Evolutionary conservation across 2,113 vertebrate genomes (phyloP), one percentile per base, ranked within the genome.

Genomic region (Neolamprologus fasciatus): DNA sequence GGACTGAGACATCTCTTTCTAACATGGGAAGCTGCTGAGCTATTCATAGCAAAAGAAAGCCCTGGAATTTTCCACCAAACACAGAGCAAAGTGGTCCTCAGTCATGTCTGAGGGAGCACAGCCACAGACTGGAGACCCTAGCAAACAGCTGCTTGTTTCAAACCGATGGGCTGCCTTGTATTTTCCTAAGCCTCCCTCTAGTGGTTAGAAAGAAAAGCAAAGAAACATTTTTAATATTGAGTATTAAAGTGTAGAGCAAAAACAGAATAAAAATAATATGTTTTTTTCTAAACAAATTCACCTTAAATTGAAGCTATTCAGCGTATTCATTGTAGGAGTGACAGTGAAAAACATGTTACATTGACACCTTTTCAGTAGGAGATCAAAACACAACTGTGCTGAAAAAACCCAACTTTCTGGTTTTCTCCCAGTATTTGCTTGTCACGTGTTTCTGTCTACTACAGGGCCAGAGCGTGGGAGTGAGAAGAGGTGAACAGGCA

Each of bases 41-140:
- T 93, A 95, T 93, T 92, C 54, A 87, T 91, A 94, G 91, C 61
- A 80, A n/a, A 86, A 85, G 58, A 93, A 93, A 93, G 92, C 81
- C 35, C 23, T 89, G 89, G 93, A 93, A 92, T 89, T 82, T 94
- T 94, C 94, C 93, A 92, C 31, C 87, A 89, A 91, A 88, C 78
- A 88, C 57, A 73, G 45, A 83, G 31, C 50, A 71, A 85, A 83
- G 57, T 33, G 86, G 66, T 89, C 76, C 47, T 86, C 42, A 57
- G 42, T 93, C 66, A 89, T 55, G 66, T 85, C 86, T 63, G 26
- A 86, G 53, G 37, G 63, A 82, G 55, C n/a, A 66, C 40, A 47
- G 80, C 28, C 61, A 33, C 26, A 84, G 81, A 89, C 7, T 12
- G 0, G 17, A 85, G 73, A 85, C 76, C 76, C 80, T 37, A 58